Conservation (phyloP, 64 coral and sea anemone genomes). For the Actinia equina region DNA sequence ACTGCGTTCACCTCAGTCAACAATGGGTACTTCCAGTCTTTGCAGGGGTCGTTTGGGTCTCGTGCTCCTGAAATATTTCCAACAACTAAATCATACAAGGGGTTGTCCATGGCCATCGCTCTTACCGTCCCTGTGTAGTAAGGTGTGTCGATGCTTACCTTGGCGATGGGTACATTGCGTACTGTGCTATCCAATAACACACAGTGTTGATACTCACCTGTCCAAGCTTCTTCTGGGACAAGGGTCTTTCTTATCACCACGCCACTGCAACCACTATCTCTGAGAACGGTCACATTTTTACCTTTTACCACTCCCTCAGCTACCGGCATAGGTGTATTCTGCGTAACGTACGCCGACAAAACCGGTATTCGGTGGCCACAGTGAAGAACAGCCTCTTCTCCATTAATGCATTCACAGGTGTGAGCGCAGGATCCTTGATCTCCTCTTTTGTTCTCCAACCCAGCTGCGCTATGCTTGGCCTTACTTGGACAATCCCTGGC, state of each 20-base stretch:
- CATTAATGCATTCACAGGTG: neutral
- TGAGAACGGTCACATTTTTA: constrained; percentile 1
- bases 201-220: neutral
- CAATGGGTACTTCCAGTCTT: constrained; percentile 4
- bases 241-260: constrained; percentile 22
- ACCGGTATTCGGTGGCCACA: neutral
- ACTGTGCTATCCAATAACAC: constrained; percentile 13
- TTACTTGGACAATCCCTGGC: constrained; percentile 1
- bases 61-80: too few species aligned
- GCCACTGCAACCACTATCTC: constrained; percentile 62
- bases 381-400: neutral
- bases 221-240: neutral
- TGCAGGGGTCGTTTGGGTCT: constrained; percentile 3
- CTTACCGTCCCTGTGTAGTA: neutral
- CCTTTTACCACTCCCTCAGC: neutral
- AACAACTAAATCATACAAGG: neutral
- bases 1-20: neutral
- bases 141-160: too few species aligned
- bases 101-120: neutral
- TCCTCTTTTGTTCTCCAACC: neutral
- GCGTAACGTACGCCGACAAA: neutral
- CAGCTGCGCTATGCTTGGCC: neutral
- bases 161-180: neutral
- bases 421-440: neutral
- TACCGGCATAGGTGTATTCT: constrained; percentile 31